Evolutionary conservation across 2,797 vertebrate species (phyloP), one percentile per base, ranked within the genome.

Genomic region (Poecile montanus): DNA sequence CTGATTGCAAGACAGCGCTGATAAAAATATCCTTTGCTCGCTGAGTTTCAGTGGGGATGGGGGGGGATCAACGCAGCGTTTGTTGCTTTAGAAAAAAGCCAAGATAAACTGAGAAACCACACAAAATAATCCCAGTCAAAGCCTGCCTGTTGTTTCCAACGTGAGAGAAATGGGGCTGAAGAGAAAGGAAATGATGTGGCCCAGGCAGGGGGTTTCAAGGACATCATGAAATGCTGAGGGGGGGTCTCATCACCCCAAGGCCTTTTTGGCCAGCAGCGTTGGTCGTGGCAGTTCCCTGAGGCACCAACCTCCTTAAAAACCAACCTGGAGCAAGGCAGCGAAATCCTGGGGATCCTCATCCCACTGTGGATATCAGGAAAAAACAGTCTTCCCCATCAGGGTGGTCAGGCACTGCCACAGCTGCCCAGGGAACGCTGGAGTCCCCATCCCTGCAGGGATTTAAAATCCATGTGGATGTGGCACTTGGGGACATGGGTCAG

Each of bases 161-260:
- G 0, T 0, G 4, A 42, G 19, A 44, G 12, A 63, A 67, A 3
- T 1, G 3, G 18, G 32, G 38, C 29, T 20, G 11, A 45, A 30
- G 12, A 15, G 20, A 29, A 18, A 36, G 38, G 36, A 18, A 45
- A 38, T 8, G 0, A 11, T 0, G 13, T 22, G 58, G 4, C 13
- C 10, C 4, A 11, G 16, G 38, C 40, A 16, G 53, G 32, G 7
- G 9, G 12, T 2, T 36, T 40, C 16, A 32, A 61, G 62, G 77
- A 11, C 0, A 1, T 2, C 2, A 42, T 2, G 9, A 14, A 30
- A 4, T 3, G 0, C 0, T 4, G 19, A 5, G 2, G 4, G 40
- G 17, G 18, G 5, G 1, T 57, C 47, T 53, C 22, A 11, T 7
- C 17, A 3, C 20, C 27, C n/a, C 0, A 0, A 38, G 8, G 8